A percentile compares a stretch with the other conserved stretches of the same genome.
Conservation (phyloP, 2,888 invertebrate genomes). For the Nephrotoma guestfalica region DNA sequence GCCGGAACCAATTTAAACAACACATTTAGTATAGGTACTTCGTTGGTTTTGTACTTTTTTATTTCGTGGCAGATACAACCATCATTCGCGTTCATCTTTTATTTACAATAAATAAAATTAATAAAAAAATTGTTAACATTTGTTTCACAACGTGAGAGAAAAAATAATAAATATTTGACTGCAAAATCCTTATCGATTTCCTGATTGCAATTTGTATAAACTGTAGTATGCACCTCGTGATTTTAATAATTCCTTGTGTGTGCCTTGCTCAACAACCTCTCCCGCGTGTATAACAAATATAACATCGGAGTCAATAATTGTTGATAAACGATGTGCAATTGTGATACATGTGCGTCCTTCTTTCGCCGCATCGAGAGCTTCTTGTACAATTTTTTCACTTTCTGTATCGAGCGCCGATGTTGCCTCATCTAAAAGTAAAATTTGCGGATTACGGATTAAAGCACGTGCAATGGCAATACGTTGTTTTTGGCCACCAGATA, state of each 20-base stretch:
- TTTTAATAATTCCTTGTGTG: conserved; percentile 50
- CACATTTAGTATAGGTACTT: not conserved
- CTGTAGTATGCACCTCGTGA: conserved; percentile 44
- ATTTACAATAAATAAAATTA: not conserved
- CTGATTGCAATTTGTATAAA: conserved; percentile 24
- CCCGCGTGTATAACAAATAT: conserved; percentile 65
- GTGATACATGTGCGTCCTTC: conserved; percentile 61
- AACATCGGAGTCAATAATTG: conserved; percentile 59
- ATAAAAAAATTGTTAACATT: not conserved
- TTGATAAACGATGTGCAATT: conserved; percentile 65
- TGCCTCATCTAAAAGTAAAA: conserved; percentile 51
- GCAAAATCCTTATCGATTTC: not conserved
- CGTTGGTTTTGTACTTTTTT: not conserved
- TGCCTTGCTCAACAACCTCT: conserved; percentile 53
- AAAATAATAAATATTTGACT: not conserved
- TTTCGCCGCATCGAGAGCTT: conserved; percentile 61
- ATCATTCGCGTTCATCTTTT: not conserved
- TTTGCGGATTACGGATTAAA: conserved; percentile 43
- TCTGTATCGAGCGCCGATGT: conserved; percentile 55
- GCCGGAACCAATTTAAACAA: conserved; percentile 14
- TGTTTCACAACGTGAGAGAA: not conserved
- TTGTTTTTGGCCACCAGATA: conserved; percentile 64
- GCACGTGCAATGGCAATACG: conserved; percentile 59
- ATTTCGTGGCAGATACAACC: not conserved
- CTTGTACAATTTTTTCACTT: conserved; percentile 44